Conservation (phyloP, 2,888 invertebrate species). For the Protodeltote pygarga region DNA sequence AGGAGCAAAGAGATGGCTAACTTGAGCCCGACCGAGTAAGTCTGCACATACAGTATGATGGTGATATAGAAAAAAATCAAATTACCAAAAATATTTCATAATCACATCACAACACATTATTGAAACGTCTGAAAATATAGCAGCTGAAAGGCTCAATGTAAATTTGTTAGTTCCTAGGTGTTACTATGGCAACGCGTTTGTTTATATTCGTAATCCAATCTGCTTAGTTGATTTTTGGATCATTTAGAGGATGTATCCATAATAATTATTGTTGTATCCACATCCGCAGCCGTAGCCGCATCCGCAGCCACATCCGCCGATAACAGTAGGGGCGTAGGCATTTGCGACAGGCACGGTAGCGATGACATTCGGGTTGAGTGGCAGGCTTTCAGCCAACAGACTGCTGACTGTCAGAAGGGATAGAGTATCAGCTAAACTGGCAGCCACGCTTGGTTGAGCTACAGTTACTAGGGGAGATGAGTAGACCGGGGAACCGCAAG, state of each 20-base stretch:
- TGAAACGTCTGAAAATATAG: too few relatives aligned
- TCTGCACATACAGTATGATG: too few relatives aligned
- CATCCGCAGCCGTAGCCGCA: slow-evolving; percentile 10
- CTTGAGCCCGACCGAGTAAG: too few relatives aligned
- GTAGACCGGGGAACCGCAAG: too few relatives aligned
- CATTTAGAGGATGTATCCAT: slow-evolving; percentile 16
- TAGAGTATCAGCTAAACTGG: slow-evolving; percentile 71
- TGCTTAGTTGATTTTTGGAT: not conserved
- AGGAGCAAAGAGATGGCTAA: too few relatives aligned
- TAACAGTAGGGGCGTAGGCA: not conserved
- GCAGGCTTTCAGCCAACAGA: slow-evolving; percentile 68
- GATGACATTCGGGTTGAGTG: slow-evolving; percentile 54
- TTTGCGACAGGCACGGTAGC: slow-evolving; percentile 28
- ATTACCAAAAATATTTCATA: too few relatives aligned
- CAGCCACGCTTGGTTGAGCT: slow-evolving; percentile 61
- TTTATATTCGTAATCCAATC: not conserved
- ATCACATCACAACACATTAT: too few relatives aligned
- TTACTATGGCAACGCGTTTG: not conserved
- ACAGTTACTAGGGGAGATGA: slow-evolving; percentile 38
- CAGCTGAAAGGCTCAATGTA: too few relatives aligned
- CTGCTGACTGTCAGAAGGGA: slow-evolving; percentile 75
- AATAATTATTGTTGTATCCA: slow-evolving; percentile 7
- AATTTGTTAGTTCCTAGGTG: not conserved
- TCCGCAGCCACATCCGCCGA: slow-evolving; percentile 48
- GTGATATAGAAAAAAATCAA: too few relatives aligned